A percentile compares a stretch with the other conserved stretches of the same genome.
These are phyloP conservation scores for Coracopsis vasa DNA, from an alignment of 2,113 vertebrate species.

Conservation along the genomic window DNA sequence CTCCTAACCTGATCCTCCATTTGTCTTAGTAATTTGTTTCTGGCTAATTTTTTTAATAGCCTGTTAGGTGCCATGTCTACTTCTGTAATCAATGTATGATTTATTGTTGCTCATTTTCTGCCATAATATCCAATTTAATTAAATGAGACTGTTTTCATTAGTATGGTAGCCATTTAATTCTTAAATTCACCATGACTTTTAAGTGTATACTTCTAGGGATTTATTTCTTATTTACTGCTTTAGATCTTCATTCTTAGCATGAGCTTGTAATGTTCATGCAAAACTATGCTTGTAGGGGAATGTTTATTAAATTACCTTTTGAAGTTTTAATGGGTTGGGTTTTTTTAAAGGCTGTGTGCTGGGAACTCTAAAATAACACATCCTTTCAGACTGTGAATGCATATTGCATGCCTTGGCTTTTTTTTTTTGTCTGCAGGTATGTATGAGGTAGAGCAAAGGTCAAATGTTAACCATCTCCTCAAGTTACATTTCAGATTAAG, in stretches of 20 bases:
- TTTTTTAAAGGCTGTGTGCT: background rate
- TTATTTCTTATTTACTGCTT: conserved; percentile 4
- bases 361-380: conserved; percentile 19
- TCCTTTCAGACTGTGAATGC: conserved; percentile 29
- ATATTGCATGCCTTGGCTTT: background rate
- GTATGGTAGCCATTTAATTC: background rate
- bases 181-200: background rate
- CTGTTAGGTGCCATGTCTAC: background rate
- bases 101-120: background rate
- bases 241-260: background rate
- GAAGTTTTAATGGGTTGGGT: background rate
- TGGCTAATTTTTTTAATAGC: background rate
- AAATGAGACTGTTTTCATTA: background rate
- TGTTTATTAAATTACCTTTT: background rate
- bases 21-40: background rate
- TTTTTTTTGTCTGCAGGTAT: conserved; percentile 58
- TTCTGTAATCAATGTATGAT: background rate
- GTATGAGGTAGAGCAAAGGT: conserved; percentile 67
- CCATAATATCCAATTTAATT: background rate
- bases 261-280: background rate
- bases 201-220: background rate
- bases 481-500: conserved; percentile 65
- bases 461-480: conserved; percentile 66
- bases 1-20: background rate
- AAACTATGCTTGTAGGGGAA: background rate